Conservation (phyloP, 1,140 invertebrate genomes). For the Pachypeltis micranthus region DNA sequence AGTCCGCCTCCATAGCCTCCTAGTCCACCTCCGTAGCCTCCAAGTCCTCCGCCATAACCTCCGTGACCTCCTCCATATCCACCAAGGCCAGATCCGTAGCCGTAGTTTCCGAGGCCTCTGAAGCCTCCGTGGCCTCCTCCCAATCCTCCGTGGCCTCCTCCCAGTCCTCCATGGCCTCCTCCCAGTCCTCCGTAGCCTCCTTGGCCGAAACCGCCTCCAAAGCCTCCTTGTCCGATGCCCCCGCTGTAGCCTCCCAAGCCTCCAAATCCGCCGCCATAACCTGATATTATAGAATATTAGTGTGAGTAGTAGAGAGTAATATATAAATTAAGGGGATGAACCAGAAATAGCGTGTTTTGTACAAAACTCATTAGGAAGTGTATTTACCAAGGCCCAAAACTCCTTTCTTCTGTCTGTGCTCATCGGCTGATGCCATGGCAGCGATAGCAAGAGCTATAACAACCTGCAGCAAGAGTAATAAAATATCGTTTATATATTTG, state of each 20-base stretch:
- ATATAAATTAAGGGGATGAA: too few relatives aligned
- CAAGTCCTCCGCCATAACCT: not conserved
- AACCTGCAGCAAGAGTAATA: too few relatives aligned
- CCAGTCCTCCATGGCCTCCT: not conserved
- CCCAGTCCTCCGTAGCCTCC: not conserved
- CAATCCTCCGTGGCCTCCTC: not conserved
- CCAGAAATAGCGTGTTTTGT: too few relatives aligned
- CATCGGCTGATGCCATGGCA: too few relatives aligned
- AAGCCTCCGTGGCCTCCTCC: not conserved
- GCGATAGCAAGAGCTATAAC: too few relatives aligned
- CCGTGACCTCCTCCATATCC: not conserved
- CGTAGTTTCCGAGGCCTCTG: not conserved
- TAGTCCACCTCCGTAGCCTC: not conserved
- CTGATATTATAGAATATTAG: too few relatives aligned
- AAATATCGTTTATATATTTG: too few relatives aligned
- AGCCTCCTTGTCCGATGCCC: not conserved
- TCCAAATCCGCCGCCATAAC: not conserved
- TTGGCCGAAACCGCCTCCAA: not conserved
- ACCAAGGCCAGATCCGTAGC: not conserved
- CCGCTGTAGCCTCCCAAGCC: not conserved
- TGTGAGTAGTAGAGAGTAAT: too few relatives aligned
- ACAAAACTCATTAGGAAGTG: too few relatives aligned
- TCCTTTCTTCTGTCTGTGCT: too few relatives aligned
- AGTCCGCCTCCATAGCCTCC: not conserved
- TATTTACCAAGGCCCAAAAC: too few relatives aligned